Conservation (phyloP, 2,888 invertebrate species). For the Anoplius nigerrimus region DNA sequence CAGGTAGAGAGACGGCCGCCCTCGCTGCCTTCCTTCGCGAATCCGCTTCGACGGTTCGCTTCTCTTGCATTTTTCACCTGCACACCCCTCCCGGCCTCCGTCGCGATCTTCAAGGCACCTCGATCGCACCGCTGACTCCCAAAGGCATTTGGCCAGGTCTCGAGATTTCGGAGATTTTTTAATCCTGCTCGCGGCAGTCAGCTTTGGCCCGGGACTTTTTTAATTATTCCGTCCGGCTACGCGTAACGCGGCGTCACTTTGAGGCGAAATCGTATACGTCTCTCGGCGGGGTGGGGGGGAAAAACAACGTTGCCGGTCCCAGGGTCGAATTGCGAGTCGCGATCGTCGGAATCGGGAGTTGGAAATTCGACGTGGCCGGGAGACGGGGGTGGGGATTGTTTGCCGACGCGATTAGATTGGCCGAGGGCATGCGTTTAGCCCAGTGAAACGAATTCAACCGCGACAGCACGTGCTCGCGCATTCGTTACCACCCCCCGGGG, state of each 20-base stretch:
- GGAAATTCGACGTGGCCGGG: background rate
- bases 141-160: background rate
- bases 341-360: no score
- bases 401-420: constrained; percentile 10
- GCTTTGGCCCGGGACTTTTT: background rate
- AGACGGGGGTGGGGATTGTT: constrained; percentile 1
- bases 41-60: background rate
- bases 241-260: no score
- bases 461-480: constrained; percentile 13
- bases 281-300: no score
- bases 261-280: no score
- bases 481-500: background rate
- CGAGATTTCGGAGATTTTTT: constrained; percentile 23
- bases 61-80: constrained; percentile 24
- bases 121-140: background rate
- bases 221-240: no score
- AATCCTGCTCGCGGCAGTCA: constrained; percentile 4
- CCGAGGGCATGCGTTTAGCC: constrained; percentile 4
- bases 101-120: background rate
- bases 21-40: background rate
- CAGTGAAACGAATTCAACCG: constrained; percentile 18
- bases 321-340: no score
- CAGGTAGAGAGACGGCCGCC: background rate
- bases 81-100: background rate
- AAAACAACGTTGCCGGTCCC: background rate